phyloP scores from a whole-genome alignment of 2,797 vertebrate species.

The Gila robusta region DNA sequence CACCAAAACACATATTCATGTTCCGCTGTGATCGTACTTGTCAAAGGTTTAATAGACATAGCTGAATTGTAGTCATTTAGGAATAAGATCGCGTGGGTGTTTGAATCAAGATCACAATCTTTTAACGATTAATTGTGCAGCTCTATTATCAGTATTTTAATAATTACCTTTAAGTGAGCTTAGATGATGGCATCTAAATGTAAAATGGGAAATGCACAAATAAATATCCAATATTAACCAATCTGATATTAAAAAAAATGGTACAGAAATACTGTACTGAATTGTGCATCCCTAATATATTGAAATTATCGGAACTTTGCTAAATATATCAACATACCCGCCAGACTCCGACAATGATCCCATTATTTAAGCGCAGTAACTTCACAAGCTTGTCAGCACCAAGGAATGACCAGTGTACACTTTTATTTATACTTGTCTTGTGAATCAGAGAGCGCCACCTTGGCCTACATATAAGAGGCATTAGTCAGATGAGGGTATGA shows the following conservation, averaged over 20 bases:
- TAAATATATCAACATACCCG: constrained; percentile 75
- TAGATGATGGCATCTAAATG: background rate
- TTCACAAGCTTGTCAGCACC: constrained; percentile 82
- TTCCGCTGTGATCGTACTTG: no score
- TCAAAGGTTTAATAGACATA: no score
- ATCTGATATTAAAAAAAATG: no score
- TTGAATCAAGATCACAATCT: no score
- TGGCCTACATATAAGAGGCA: constrained; percentile 73
- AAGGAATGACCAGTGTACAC: constrained; percentile 62
- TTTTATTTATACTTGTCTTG: constrained; percentile 71
- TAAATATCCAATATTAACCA: background rate
- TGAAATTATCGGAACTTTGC: background rate
- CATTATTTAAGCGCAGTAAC: constrained; percentile 79
- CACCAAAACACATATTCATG: no score
- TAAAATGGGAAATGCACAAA: background rate
- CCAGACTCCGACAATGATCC: constrained; percentile 87
- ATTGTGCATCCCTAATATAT: background rate
- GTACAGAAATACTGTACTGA: background rate
- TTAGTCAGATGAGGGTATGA: background rate
- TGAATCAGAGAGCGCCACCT: constrained; percentile 83
- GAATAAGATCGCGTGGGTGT: no score
- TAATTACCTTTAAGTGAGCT: no score
- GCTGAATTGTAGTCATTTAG: no score
- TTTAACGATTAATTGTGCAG: no score
- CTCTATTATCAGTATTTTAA: no score